These are phyloP conservation scores for Rhinolophus ferrumequinum DNA, from an alignment of 2,113 vertebrate genomes.

Conservation along the genomic window DNA sequence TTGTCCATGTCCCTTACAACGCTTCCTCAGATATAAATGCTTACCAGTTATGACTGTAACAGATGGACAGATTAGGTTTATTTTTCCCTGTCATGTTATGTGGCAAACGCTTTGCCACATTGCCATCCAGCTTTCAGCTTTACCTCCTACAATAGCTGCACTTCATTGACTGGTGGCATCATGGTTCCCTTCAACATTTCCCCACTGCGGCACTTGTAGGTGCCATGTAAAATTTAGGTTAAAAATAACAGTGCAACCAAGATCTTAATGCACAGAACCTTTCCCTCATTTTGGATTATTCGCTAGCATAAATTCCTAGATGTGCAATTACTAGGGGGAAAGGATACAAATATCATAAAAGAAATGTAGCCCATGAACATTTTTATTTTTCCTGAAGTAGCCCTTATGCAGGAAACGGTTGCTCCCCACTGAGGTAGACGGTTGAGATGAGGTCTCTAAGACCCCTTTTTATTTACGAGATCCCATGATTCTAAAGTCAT, in stretches of 20 bases:
- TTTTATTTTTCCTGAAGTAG: conserved; percentile 67
- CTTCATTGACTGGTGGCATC: not conserved
- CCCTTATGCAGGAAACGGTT: conserved; percentile 36
- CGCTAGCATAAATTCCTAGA: conserved; percentile 44
- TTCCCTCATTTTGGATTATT: conserved; percentile 3
- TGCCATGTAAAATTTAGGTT: conserved; percentile 62
- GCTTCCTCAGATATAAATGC: not conserved
- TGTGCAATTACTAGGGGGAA: conserved; percentile 33
- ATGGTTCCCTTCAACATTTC: not conserved
- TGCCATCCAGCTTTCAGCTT: not conserved
- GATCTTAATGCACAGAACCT: not conserved
- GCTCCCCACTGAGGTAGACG: conserved; percentile 6
- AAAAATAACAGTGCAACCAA: conserved; percentile 59
- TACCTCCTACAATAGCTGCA: not conserved
- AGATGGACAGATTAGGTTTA: not conserved
- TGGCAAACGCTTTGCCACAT: not conserved
- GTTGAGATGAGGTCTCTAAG: not conserved
- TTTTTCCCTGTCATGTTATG: not conserved
- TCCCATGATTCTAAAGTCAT: not conserved
- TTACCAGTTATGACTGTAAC: not conserved
- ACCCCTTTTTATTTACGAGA: not conserved
- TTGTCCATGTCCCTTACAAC: not conserved
- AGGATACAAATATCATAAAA: conserved; percentile 53
- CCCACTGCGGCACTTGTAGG: not conserved
- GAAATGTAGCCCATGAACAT: conserved; percentile 51